Evolutionary conservation across 2,113 vertebrate genomes (phyloP), one percentile per base, ranked within the genome.

Genomic region (Pseudorectes ferrugineus): DNA sequence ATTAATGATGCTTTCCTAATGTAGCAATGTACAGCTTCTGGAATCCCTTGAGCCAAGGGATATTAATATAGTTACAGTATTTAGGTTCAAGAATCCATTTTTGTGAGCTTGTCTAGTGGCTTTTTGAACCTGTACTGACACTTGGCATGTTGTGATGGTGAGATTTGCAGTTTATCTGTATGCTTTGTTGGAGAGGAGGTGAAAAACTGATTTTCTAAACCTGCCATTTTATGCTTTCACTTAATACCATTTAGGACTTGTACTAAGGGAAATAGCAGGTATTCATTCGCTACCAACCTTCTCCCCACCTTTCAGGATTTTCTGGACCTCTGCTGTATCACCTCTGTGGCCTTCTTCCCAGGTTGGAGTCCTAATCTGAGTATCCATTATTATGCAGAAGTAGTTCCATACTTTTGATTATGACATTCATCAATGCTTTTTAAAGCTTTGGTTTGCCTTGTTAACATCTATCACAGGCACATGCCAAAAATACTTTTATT

Each of bases 401-500:
- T 63, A 46, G 12, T 83, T 93, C 49, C 9, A 7, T 72, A 42
- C n/a, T 85, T 93, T 55, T 52, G 59, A 63, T 83, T 66, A 48
- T 1, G 1, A 35, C 17, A 3, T 77, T 94, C 71, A 76, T 66
- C 0, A 2, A 31, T 35, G 43, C 33, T 88, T 76, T 77, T 71
- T 84, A 95, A 83, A 93, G 78, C 45, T 93, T n/a, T 48, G 35
- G 35, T 85, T 93, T 80, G 67, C 72, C 55, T 49, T 77, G 43
- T 88, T 93, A 94, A 76, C 91, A 77, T 93, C 58, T 46, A 54
- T 92, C 92, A 76, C 51, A 66, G 75, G 40, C 67, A 73, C 38
- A 73, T 77, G 92, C 79, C 72, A 83, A 6, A 88, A 77, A 51
- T 66, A 42, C 85, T 94, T 94, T 92, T 55, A 77, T 92, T 96